A percentile compares a stretch with the other conserved stretches of the same genome.
Conservation (phyloP, 2,888 invertebrate genomes). For the Phorcus lineatus region DNA sequence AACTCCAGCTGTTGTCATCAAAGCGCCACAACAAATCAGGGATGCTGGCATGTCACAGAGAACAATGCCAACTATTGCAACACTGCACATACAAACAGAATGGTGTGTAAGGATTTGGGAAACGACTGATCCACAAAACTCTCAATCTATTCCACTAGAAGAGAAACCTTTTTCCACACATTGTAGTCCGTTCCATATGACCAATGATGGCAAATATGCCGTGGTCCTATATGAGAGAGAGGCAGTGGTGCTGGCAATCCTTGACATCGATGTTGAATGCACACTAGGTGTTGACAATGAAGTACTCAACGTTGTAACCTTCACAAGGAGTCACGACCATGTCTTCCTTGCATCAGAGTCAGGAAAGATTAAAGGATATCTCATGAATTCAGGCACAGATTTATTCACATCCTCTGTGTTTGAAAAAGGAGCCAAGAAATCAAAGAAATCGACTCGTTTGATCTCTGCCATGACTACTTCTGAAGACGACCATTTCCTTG, state of each 20-base stretch:
- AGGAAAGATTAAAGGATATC: slow-evolving; percentile 34
- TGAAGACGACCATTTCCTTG: slow-evolving; percentile 46
- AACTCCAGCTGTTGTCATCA: slow-evolving; percentile 19
- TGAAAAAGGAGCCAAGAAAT: background rate
- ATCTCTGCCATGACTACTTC: slow-evolving; percentile 37
- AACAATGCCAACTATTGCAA: background rate
- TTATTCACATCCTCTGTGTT: background rate
- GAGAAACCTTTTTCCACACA: background rate
- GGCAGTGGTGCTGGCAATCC: slow-evolving; percentile 30
- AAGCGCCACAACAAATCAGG: slow-evolving; percentile 2
- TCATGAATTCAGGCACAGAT: slow-evolving; percentile 32
- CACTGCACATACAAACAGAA: slow-evolving; percentile 23
- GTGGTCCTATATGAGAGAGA: slow-evolving; percentile 30
- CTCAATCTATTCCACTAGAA: slow-evolving; percentile 3
- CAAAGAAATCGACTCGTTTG: background rate
- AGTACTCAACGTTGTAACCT: slow-evolving; percentile 30
- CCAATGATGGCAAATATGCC: slow-evolving; percentile 36
- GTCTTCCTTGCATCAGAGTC: slow-evolving; percentile 36
- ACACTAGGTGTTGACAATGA: slow-evolving; percentile 30
- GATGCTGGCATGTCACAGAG: slow-evolving; percentile 32
- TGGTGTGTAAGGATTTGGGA: slow-evolving; percentile 23
- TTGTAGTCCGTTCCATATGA: slow-evolving; percentile 25
- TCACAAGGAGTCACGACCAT: slow-evolving; percentile 45
- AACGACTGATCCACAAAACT: slow-evolving; percentile 1
- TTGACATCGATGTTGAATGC: background rate